A percentile compares a stretch with the other conserved stretches of the same genome.
phyloP scores from a whole-genome alignment of 2,888 invertebrate species.

The Drosophila pseudotalamancana region DNA sequence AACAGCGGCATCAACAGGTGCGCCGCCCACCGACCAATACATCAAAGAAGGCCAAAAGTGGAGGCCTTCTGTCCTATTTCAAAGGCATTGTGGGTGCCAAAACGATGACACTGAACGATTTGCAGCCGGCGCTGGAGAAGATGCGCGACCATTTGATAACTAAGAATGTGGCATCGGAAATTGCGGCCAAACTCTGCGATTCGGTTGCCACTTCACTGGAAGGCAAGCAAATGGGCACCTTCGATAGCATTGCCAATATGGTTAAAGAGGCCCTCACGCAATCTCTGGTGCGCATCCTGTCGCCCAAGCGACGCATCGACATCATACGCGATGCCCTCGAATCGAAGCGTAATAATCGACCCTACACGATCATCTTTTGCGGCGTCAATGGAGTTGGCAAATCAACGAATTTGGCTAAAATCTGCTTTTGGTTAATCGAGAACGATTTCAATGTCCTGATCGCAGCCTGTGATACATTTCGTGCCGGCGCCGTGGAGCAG shows the following conservation, averaged over 20 bases:
- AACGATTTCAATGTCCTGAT: slow-evolving; percentile 98
- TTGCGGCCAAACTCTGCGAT: slow-evolving; percentile 96
- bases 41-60: slow-evolving; percentile 30
- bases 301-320: slow-evolving; percentile 97
- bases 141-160: slow-evolving; percentile 97
- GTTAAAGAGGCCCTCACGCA: slow-evolving; percentile 95
- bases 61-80: slow-evolving; percentile 92
- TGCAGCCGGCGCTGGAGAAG: slow-evolving; percentile 95
- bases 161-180: slow-evolving; percentile 99
- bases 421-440: slow-evolving; percentile 99
- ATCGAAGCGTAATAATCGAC: slow-evolving; percentile 92
- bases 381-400: slow-evolving; percentile 99
- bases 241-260: slow-evolving; percentile 95
- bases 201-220: slow-evolving; percentile 95
- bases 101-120: slow-evolving; percentile 91
- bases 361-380: slow-evolving; percentile 98
- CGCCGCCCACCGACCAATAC: slow-evolving; percentile 4
- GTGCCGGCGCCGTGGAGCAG: slow-evolving; percentile 99
- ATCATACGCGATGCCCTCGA: slow-evolving; percentile 98
- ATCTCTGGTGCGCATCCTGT: slow-evolving; percentile 96
- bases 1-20: slow-evolving; percentile 76
- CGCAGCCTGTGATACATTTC: slow-evolving; percentile 99
- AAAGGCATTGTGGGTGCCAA: slow-evolving; percentile 95
- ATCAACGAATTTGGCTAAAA: slow-evolving; percentile 99
- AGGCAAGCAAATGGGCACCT: slow-evolving; percentile 96